Percentiles rank a stretch among this genome's conserved stretches.
Evolutionary conservation across 2,888 invertebrate species (phyloP).

Genomic region (Pyrocoelia pectoralis): DNA sequence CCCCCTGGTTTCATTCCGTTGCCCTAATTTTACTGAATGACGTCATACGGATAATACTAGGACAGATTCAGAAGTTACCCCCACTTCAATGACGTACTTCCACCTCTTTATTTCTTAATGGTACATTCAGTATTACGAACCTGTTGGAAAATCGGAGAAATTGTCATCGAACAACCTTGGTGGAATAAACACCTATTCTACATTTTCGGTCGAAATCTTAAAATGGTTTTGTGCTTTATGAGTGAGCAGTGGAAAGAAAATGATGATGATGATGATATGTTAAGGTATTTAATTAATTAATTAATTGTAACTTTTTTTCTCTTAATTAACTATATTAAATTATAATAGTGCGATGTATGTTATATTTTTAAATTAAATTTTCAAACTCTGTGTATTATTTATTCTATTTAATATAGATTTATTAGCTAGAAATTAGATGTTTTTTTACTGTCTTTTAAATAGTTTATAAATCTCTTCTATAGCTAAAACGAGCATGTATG

Average conservation of each 20-base stretch:
- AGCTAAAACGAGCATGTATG: too few relatives aligned
- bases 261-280: constrained; percentile 1
- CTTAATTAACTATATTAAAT: neutral
- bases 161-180: constrained; percentile 8
- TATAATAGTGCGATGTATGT: neutral
- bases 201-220: neutral
- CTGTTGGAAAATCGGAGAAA: constrained; percentile 15
- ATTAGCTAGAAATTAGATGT: too few relatives aligned
- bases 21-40: constrained; percentile 30
- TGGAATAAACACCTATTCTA: constrained; percentile 18
- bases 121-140: constrained; percentile 14
- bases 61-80: constrained; percentile 23
- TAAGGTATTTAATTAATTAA: constrained; percentile 1
- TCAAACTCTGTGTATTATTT: neutral
- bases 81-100: constrained; percentile 32
- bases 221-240: constrained; percentile 13
- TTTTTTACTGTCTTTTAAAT: too few relatives aligned
- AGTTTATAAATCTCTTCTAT: too few relatives aligned
- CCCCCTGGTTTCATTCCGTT: constrained; percentile 24
- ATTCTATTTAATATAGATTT: too few relatives aligned
- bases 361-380: neutral
- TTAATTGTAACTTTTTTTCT: neutral
- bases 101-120: constrained; percentile 21
- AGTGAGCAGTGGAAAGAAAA: constrained; percentile 10
- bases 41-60: constrained; percentile 37